Conservation (phyloP, 2,797 vertebrate genomes). For the Onychomys leucogaster region DNA sequence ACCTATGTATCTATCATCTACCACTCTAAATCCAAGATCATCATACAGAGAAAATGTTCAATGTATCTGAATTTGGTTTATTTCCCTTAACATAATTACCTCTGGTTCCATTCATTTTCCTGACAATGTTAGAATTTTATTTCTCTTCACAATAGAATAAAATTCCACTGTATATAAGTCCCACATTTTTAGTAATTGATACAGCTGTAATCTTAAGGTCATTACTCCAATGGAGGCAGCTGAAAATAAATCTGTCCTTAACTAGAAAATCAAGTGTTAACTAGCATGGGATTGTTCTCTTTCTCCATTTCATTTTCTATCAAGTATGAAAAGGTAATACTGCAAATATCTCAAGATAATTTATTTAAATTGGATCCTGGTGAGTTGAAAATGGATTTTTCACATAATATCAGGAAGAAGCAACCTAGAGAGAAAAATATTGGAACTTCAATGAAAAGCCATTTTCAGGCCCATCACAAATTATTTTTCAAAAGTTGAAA, state of each 20-base stretch:
- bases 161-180: neutral
- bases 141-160: neutral
- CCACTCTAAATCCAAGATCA: too few relatives aligned
- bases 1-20: neutral
- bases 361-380: slow-evolving; percentile 60
- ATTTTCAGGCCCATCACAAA: slow-evolving; percentile 51
- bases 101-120: neutral
- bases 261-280: slow-evolving; percentile 23
- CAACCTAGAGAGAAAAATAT: slow-evolving; percentile 31
- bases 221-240: neutral
- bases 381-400: slow-evolving; percentile 56
- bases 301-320: neutral
- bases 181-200: neutral
- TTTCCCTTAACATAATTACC: neutral
- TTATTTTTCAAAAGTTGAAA: slow-evolving; percentile 12
- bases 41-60: neutral
- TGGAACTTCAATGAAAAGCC: slow-evolving; percentile 27
- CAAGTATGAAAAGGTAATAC: neutral
- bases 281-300: neutral
- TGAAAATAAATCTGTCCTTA: neutral
- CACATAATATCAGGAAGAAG: slow-evolving; percentile 23
- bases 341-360: slow-evolving; percentile 42
- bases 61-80: neutral
- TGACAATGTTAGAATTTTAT: neutral
- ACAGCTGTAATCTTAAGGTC: neutral